Conservation (phyloP, 2,113 vertebrate species). For the Danio rerio region GRCz12tu NC_133182.1:54492001-54492500, state of each 20-base stretch:
- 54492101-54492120: background rate
- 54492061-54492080: background rate
- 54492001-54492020: background rate
- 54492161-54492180: too few relatives aligned
- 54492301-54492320: background rate
- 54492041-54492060: background rate
- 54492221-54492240: conserved; percentile 31
- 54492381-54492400: background rate
- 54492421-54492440: background rate
- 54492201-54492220: conserved; percentile 38
- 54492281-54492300: background rate
- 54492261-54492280: conserved; percentile 43
- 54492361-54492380: background rate
- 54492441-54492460: background rate
- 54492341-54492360: background rate
- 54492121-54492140: background rate
- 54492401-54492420: background rate
- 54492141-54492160: background rate
- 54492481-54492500: too few relatives aligned
- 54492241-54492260: conserved; percentile 32
- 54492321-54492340: background rate
- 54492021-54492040: background rate
- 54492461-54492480: too few relatives aligned
- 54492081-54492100: background rate
- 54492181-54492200: background rate